Base-by-base conservation (phyloP, 2,888 invertebrate genomes). In the Nasonovia ribisnigri region DNA sequence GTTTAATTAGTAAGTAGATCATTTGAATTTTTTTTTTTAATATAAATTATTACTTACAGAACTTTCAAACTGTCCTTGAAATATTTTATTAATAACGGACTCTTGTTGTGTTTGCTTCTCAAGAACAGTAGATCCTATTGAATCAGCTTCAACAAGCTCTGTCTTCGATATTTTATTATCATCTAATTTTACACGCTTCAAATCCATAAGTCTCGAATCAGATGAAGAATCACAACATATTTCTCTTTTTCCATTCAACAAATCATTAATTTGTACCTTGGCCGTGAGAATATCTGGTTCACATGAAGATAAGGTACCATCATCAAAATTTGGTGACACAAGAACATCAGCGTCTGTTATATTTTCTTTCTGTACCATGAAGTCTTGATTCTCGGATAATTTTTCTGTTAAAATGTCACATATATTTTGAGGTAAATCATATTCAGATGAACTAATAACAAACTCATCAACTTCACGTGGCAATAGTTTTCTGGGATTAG, bases 51-150 rank as follows among this genome's bases (percentile, higher is more conserved):
- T 94, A 94, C 95, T 96, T 95, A 97, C 97, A 95, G 97, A 97
- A 95, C 97, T 97, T 95, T 97, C 97, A 95, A 97, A 97, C 95
- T 97, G 97, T 91, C 97, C 97, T 95, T 97, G 97, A 95, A 97
- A 97, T 84, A 93, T 90, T 60, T 84, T 90, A 93, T 93, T 93
- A 5, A 93, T 93, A 48, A 93, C 42, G 24, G 93, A 93, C 20
- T 89, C 90, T 48, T 93, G 84, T 77, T 87, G 60, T 20, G 13
- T 5, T 42, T 0, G 84, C 20, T 93, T 94, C 88, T 95, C 95
- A 51, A 95, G 95, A 67, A 54, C 36, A 90, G 48, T n/a, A 89
- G 89, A 86, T 48, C 89, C 89, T 67, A 88, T 57, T 13, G 92
- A 93, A 86, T 93, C 93, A 48, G 93, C 90, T 93, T 93, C 93